Conservation (phyloP, 1,140 invertebrate genomes). For the Radopholus similis region DNA sequence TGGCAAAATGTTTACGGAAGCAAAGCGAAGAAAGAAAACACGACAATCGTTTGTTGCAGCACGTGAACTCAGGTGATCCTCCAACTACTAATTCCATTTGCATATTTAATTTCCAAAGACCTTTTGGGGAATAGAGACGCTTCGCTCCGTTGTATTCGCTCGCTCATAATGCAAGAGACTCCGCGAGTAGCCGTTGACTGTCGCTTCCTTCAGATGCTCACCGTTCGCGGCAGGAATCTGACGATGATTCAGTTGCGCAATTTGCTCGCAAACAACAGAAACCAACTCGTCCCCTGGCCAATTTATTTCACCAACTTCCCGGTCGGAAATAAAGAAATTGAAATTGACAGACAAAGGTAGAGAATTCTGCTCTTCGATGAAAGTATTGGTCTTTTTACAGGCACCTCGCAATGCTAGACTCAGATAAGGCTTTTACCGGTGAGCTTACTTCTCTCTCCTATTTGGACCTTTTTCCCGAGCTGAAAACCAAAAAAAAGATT, state of each 20-base stretch:
- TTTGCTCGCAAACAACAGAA: constrained; percentile 19
- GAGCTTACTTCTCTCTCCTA: constrained; percentile 17
- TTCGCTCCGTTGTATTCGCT: constrained; percentile 11
- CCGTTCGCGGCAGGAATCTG: constrained; percentile 20
- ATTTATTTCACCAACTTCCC: constrained; percentile 22
- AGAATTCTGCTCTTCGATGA: not conserved
- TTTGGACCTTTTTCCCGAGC: constrained; percentile 27
- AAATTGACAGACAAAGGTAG: not conserved
- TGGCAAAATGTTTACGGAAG: no score
- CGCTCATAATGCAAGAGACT: constrained; percentile 15
- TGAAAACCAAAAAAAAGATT: not conserved
- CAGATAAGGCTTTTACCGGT: not conserved
- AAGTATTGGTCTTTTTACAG: not conserved
- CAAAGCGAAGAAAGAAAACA: no score
- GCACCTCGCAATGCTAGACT: not conserved
- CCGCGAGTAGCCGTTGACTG: constrained; percentile 27
- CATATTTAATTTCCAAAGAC: not conserved
- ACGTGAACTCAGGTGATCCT: not conserved
- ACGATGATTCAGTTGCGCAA: constrained; percentile 17
- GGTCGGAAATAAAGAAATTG: not conserved
- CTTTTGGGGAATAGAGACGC: not conserved
- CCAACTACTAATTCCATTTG: not conserved
- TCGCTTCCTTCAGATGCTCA: constrained; percentile 17
- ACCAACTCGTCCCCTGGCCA: constrained; percentile 16
- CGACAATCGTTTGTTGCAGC: not conserved